A percentile compares a stretch with the other conserved stretches of the same genome.
Evolutionary conservation across 2,888 invertebrate species (phyloP).

Genomic region (Conistra vaccinii): DNA sequence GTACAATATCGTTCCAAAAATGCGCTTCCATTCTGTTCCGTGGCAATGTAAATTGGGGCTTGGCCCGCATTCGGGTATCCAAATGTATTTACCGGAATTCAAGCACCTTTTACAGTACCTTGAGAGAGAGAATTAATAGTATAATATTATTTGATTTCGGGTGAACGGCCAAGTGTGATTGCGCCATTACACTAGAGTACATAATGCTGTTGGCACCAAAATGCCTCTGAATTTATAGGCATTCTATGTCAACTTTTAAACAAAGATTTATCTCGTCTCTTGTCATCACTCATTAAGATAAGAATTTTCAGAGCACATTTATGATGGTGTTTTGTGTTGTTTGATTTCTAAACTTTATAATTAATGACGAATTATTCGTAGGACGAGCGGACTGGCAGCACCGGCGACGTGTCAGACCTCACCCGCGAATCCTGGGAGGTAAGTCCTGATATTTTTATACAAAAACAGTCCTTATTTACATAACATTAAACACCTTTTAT

Average conservation of each 20-base stretch:
- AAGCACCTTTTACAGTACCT: background rate
- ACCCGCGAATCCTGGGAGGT: conserved; percentile 99
- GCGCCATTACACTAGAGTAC: conserved; percentile 1
- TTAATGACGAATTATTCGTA: conserved; percentile 71
- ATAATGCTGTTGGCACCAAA: conserved; percentile 16
- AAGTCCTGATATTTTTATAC: conserved; percentile 81
- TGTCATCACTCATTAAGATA: conserved; percentile 82
- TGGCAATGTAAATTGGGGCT: too few relatives aligned
- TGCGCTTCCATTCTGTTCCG: too few relatives aligned
- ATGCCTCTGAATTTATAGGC: conserved; percentile 46
- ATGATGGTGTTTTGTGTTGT: conserved; percentile 26
- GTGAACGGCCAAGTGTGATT: conserved; percentile 1
- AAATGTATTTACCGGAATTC: background rate
- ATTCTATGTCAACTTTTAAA: conserved; percentile 64
- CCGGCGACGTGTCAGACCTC: conserved; percentile 94
- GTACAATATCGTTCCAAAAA: too few relatives aligned
- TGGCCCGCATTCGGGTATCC: background rate
- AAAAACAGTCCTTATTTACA: conserved; percentile 43
- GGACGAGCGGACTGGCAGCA: conserved; percentile 92
- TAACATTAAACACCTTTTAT: conserved; percentile 67
- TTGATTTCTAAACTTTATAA: conserved; percentile 43
- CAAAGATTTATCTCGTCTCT: conserved; percentile 70
- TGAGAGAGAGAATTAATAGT: too few relatives aligned
- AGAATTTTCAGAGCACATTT: conserved; percentile 59
- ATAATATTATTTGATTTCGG: background rate